Base-by-base conservation (phyloP, 2,113 vertebrate species). In the Atrichornis clamosus region DNA sequence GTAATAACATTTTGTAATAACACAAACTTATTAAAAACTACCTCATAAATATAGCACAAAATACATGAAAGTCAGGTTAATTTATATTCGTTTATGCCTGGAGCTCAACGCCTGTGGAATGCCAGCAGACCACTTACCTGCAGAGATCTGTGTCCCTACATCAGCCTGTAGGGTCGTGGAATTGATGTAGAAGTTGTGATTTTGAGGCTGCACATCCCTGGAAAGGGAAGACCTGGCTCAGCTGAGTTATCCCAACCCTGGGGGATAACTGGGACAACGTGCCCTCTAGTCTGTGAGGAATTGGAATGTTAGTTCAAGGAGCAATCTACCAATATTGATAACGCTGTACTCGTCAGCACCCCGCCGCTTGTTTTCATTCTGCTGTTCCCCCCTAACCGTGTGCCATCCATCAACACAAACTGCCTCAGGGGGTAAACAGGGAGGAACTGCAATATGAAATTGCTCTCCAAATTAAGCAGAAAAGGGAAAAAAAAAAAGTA, bases 31-130 rank as follows among this genome's bases (percentile, higher is more conserved):
- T 68, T 78, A 87, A 59, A 84, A 92, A 91, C 30, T 32, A 58
- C 26, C 24, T 89, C 90, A 63, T 83, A 92, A 97, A 95, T 91
- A 82, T 82, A 81, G 35, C 13, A 74, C 90, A 75, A 92, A 92
- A 13, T n/a, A 59, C 86, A 83, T 22, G 7, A 56, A 92, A 79
- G 30, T 75, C 28, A 28, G 39, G 15, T 81, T 91, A 42, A 82
- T 95, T 88, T 53, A 33, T 82, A 50, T 30, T 15, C 78, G 41
- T 82, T 90, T 78, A 73, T 64, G 77, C 35, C 74, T 62, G 76
- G 26, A 93, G 69, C 26, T 84, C 84, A 89, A 88, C 37, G 46
- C 18, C 56, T 88, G 50, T 27, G 47, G 58, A 75, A 75, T 50
- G 53, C 24, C 3, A 1, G 64, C 2, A 47, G 59, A 39, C 28